These are phyloP conservation scores for Zoanthus solanderi DNA, from an alignment of 92 coral and sea anemone species.

Conservation along the genomic window DNA sequence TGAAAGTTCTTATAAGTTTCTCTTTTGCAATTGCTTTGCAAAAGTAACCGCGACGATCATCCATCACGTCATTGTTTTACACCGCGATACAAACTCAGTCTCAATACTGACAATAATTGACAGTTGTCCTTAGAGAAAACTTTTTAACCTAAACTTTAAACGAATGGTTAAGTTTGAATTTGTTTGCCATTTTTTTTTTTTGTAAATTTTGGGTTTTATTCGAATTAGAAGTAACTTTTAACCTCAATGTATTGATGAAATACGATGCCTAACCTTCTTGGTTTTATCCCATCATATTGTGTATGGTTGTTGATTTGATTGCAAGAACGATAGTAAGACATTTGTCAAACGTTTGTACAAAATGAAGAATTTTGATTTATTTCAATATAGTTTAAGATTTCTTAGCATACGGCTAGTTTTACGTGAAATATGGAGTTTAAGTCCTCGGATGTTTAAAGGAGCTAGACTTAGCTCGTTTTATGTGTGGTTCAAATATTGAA, in stretches of 20 bases:
- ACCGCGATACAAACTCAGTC: no score
- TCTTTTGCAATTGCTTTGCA: no score
- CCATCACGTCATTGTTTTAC: no score
- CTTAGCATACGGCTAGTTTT: neutral
- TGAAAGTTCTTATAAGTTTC: no score
- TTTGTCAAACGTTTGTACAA: neutral
- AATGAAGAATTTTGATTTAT: neutral
- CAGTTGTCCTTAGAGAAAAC: no score
- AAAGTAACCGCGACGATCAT: no score
- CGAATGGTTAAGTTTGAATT: neutral
- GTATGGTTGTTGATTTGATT: neutral
- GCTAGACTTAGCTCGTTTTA: neutral
- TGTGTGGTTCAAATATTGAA: neutral
- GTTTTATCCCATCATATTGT: neutral
- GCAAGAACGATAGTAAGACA: no score
- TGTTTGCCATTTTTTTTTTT: neutral
- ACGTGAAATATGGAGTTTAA: neutral
- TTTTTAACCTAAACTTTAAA: no score
- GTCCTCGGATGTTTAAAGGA: neutral
- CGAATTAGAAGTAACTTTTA: neutral
- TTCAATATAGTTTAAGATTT: neutral
- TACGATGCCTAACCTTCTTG: neutral
- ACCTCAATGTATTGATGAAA: neutral
- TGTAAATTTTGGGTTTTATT: neutral
- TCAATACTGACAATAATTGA: no score